Conservation (phyloP, 2,888 invertebrate genomes). For the Lepeophtheirus nordmannii region DNA sequence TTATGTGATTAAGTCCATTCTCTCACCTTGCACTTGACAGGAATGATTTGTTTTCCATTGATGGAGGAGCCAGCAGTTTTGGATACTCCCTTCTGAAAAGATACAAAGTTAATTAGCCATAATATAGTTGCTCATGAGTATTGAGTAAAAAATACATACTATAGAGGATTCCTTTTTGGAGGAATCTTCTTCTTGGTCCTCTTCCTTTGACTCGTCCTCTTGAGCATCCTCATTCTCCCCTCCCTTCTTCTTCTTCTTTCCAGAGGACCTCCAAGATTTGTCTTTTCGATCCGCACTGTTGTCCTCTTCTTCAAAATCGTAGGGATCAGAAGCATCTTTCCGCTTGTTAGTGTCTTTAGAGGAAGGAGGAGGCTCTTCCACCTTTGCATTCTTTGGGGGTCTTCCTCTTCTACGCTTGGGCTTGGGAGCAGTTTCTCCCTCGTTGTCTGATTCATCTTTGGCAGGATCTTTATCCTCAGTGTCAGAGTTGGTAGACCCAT, state of each 20-base stretch:
- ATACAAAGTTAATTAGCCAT: too few relatives aligned
- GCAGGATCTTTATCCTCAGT: constrained; percentile 26
- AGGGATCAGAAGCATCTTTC: constrained; percentile 15
- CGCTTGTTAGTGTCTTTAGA: not conserved
- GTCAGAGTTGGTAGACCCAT: constrained; percentile 24
- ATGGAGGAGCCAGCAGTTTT: not conserved
- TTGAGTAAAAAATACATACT: too few relatives aligned
- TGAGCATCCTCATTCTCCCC: not conserved
- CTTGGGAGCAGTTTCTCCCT: constrained; percentile 26
- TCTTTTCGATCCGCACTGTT: not conserved
- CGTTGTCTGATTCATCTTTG: constrained; percentile 27
- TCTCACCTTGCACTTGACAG: constrained; percentile 19
- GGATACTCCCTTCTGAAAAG: not conserved
- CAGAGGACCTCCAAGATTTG: not conserved
- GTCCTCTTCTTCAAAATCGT: constrained; percentile 19
- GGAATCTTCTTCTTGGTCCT: constrained; percentile 2
- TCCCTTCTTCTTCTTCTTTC: not conserved
- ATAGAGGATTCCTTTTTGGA: not conserved
- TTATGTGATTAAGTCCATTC: not conserved
- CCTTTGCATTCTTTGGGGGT: constrained; percentile 13
- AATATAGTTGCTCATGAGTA: too few relatives aligned
- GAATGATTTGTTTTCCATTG: constrained; percentile 9
- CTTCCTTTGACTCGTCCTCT: constrained; percentile 7
- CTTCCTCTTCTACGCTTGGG: constrained; percentile 13
- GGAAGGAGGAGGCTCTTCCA: not conserved